These are phyloP conservation scores for Troglohyphantes excavatus DNA, from an alignment of 2,888 invertebrate genomes.

Conservation along the genomic window DNA sequence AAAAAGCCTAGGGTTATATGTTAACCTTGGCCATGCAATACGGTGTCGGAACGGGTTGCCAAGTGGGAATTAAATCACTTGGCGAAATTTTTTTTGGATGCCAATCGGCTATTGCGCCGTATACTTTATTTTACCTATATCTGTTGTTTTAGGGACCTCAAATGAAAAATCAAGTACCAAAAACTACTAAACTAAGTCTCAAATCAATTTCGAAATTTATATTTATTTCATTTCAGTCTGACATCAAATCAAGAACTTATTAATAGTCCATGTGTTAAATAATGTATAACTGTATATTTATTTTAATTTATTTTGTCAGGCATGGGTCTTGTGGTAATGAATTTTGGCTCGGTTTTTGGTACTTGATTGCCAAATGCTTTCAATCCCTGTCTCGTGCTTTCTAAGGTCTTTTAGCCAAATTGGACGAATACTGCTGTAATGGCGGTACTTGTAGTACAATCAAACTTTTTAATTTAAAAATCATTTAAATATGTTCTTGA, in stretches of 20 bases:
- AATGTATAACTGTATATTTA: neutral
- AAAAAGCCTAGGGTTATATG: too few species aligned
- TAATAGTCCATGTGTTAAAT: neutral
- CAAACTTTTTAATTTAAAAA: slow-evolving; percentile 78
- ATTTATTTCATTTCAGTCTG: slow-evolving; percentile 15
- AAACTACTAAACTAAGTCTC: neutral
- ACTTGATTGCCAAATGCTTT: slow-evolving; percentile 51
- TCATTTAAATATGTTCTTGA: slow-evolving; percentile 66
- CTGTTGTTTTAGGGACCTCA: slow-evolving; percentile 40
- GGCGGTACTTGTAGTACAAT: slow-evolving; percentile 77
- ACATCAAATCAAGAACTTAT: neutral
- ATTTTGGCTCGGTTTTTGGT: slow-evolving; percentile 32
- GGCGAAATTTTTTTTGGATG: too few species aligned
- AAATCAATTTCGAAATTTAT: neutral
- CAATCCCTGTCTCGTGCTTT: slow-evolving; percentile 73
- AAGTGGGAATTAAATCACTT: too few species aligned
- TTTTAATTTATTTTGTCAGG: neutral
- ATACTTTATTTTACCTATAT: too few species aligned
- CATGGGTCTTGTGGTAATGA: neutral
- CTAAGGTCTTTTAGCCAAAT: slow-evolving; percentile 74
- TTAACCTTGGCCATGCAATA: too few species aligned
- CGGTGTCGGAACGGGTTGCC: too few species aligned
- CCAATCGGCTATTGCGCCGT: too few species aligned
- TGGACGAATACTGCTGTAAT: slow-evolving; percentile 68
- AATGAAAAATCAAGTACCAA: slow-evolving; percentile 30